These are phyloP conservation scores for Nematopogon swammerdamellus DNA, from an alignment of 2,888 invertebrate species.

Conservation along the genomic window DNA sequence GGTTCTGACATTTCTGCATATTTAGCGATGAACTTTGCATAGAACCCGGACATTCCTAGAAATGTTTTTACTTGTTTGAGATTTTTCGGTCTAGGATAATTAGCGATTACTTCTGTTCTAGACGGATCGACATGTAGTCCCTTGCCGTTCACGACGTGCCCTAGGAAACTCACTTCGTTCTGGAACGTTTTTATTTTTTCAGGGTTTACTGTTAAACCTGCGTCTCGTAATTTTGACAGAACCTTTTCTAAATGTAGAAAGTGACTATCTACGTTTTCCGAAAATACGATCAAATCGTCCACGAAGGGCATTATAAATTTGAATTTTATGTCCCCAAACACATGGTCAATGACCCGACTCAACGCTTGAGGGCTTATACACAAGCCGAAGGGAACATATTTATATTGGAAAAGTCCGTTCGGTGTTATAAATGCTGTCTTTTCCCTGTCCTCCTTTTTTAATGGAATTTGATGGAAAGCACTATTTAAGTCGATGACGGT, in stretches of 20 bases:
- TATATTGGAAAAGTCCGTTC: neutral
- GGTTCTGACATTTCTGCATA: slow-evolving; percentile 5
- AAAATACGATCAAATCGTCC: slow-evolving; percentile 2
- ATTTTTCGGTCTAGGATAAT: slow-evolving; percentile 4
- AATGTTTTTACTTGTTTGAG: slow-evolving; percentile 6
- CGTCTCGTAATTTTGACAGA: neutral
- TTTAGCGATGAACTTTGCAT: slow-evolving; percentile 5
- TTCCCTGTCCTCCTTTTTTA: neutral
- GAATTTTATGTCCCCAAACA: slow-evolving; percentile 1
- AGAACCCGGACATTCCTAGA: slow-evolving; percentile 7
- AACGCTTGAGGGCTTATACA: neutral
- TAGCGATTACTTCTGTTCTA: slow-evolving; percentile 4
- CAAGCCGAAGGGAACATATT: neutral
- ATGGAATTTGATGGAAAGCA: neutral
- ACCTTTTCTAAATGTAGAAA: neutral
- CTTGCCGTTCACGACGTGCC: neutral
- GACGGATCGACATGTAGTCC: slow-evolving; percentile 1
- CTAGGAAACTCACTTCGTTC: slow-evolving; percentile 1
- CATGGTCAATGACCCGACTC: neutral
- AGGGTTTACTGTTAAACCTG: neutral
- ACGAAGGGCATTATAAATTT: slow-evolving; percentile 6
- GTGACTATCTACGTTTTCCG: neutral
- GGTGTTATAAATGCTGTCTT: neutral
- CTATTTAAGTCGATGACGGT: neutral
- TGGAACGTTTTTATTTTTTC: slow-evolving; percentile 1